phyloP scores from a whole-genome alignment of 2,888 invertebrate genomes.

The Selenia dentaria region DNA sequence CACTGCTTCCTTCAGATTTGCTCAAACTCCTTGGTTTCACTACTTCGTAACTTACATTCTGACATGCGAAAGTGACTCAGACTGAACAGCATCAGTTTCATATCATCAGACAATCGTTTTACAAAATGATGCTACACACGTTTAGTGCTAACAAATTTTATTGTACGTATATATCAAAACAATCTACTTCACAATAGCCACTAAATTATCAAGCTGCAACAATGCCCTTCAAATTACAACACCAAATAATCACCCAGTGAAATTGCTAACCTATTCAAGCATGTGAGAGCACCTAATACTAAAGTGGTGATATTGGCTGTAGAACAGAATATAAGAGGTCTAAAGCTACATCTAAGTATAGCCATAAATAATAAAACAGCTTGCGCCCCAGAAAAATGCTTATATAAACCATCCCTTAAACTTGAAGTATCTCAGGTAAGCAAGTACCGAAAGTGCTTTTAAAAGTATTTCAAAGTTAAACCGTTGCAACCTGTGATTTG shows the following conservation, averaged over 20 bases:
- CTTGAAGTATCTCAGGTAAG: conserved; percentile 36
- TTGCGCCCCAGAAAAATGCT: conserved; percentile 33
- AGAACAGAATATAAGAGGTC: too few relatives aligned
- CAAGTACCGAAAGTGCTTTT: conserved; percentile 41
- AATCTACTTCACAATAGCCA: too few relatives aligned
- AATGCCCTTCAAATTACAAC: not conserved
- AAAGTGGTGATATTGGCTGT: too few relatives aligned
- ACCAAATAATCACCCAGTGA: not conserved
- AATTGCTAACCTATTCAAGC: not conserved
- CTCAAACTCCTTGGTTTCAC: too few relatives aligned
- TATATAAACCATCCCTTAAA: conserved; percentile 32
- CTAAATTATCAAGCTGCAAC: not conserved
- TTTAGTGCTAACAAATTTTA: conserved; percentile 26
- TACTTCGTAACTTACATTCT: too few relatives aligned
- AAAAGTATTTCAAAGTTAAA: conserved; percentile 43
- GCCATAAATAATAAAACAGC: conserved; percentile 32
- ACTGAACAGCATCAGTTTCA: too few relatives aligned
- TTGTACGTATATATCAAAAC: conserved; percentile 8
- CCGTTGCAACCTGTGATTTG: too few relatives aligned
- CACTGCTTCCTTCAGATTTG: too few relatives aligned
- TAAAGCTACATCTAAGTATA: too few relatives aligned
- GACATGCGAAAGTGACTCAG: too few relatives aligned
- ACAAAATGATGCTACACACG: too few relatives aligned
- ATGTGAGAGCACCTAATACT: not conserved
- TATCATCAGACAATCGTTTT: too few relatives aligned